Evolutionary conservation across 1,140 invertebrate species (phyloP), one percentile per base, ranked within the genome.

Genomic region (Zaprionus vittiger): DNA sequence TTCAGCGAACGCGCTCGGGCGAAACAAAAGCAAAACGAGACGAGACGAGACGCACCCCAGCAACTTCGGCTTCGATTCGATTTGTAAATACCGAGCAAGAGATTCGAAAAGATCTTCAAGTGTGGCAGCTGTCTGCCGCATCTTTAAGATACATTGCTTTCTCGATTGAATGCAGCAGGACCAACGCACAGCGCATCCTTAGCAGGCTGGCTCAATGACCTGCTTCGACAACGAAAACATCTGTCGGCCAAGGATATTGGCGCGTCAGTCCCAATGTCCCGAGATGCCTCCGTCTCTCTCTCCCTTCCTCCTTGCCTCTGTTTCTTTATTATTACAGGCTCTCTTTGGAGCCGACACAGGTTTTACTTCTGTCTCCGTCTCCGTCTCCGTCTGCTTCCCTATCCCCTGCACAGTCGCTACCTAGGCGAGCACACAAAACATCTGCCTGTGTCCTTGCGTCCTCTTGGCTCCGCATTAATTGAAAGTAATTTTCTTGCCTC

Each of bases 341-440:
- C 64, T 66, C 73, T 65, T 79, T 89, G 84, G 85, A 90, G 84
- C 84, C 69, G 60, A 68, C 80, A 90, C 85, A 89, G 84, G 84
- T 89, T 89, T 75, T 34, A n/a, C 22, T 20, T 65, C 61, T 22
- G 22, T 55, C 14, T 26, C 5, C 5, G 31, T 44, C 26, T 44
- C 41, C 37, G 59, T 52, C 26, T 44, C 41, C 37, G 59, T 52
- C 24, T 47, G 54, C 37, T 63, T 15, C 28, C 20, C 28, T 1
- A 12, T 11, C 20, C 12, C 4, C 34, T 38, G n/a, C 24, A 17
- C 20, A 20, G 55, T 20, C 15, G 28, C 47, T 52, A 52, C 47
- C 47, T 52, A 52, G 20, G 20, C 47, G 47, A 52, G 47, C 12
- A 52, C 20, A 52, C n/a, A 31, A 89, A 89, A 89, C 84, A 87